Conservation (phyloP, 1,140 invertebrate genomes). For the Calliopsis andreniformis region DNA sequence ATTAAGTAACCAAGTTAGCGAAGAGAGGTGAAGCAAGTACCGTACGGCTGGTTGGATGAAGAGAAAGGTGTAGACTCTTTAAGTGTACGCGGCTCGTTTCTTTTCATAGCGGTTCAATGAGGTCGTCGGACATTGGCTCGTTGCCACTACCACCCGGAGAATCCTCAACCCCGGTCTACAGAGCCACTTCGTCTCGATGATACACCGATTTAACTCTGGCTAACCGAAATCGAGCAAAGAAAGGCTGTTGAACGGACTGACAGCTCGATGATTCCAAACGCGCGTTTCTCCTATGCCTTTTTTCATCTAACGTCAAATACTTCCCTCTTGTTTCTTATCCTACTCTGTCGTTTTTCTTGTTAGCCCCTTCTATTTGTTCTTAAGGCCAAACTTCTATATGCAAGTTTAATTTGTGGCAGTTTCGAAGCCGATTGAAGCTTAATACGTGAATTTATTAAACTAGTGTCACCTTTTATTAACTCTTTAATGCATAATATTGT, state of each 20-base stretch:
- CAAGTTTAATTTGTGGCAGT: too few relatives aligned
- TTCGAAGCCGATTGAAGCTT: too few relatives aligned
- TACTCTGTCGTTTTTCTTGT: too few relatives aligned
- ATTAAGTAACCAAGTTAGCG: background rate
- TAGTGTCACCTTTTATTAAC: too few relatives aligned
- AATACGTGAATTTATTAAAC: too few relatives aligned
- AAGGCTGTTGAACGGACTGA: constrained; percentile 57
- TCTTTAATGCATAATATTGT: too few relatives aligned
- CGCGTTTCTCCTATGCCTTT: constrained; percentile 44
- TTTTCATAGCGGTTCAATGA: constrained; percentile 56
- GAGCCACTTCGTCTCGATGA: constrained; percentile 54
- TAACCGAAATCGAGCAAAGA: constrained; percentile 63
- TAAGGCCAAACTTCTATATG: too few relatives aligned
- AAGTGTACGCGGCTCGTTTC: constrained; percentile 48
- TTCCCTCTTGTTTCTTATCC: background rate
- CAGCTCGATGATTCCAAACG: constrained; percentile 58
- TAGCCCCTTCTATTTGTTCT: background rate
- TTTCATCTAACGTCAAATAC: background rate
- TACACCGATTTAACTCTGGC: constrained; percentile 76
- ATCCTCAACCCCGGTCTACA: constrained; percentile 40
- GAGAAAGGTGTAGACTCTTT: constrained; percentile 23
- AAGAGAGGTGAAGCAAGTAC: background rate
- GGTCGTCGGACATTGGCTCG: constrained; percentile 67
- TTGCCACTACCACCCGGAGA: constrained; percentile 70
- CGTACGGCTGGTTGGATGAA: background rate